Conservation (phyloP, 2,113 vertebrate species). For the Castor canadensis region DNA sequence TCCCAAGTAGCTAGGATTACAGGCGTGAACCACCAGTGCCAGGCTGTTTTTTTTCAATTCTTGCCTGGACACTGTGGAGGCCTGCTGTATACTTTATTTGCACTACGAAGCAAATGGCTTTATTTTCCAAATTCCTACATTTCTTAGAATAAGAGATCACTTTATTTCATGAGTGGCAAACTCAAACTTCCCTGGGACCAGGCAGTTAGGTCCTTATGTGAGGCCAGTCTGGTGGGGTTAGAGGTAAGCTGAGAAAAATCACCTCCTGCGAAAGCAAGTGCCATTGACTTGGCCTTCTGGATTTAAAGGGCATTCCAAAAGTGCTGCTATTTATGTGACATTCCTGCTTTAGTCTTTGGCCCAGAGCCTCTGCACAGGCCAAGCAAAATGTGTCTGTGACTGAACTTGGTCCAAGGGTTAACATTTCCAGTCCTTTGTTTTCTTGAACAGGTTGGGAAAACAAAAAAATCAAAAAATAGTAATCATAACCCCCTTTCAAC, state of each 20-base stretch:
- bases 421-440: constrained; percentile 37
- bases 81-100: not conserved
- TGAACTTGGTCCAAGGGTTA: not conserved
- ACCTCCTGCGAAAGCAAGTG: not conserved
- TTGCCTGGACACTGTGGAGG: not conserved
- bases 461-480: not conserved
- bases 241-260: accelerated
- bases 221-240: not conserved
- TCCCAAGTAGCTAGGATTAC: too few species aligned
- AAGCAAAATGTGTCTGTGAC: constrained; percentile 15
- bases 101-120: not conserved
- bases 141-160: constrained; percentile 46
- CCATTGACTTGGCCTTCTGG: not conserved
- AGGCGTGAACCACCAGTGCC: too few species aligned
- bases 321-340: not conserved
- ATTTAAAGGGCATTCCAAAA: not conserved
- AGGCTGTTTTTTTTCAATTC: not conserved
- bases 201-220: not conserved
- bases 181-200: not conserved
- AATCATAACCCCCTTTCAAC: not conserved
- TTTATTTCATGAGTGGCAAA: constrained; percentile 7
- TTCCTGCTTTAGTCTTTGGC: not conserved
- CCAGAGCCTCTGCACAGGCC: not conserved
- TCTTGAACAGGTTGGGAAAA: not conserved
- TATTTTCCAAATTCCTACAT: not conserved